Percentiles rank a stretch among this genome's conserved stretches.
Conservation (phyloP, 2,113 vertebrate species). For the Crotalus tigris region DNA sequence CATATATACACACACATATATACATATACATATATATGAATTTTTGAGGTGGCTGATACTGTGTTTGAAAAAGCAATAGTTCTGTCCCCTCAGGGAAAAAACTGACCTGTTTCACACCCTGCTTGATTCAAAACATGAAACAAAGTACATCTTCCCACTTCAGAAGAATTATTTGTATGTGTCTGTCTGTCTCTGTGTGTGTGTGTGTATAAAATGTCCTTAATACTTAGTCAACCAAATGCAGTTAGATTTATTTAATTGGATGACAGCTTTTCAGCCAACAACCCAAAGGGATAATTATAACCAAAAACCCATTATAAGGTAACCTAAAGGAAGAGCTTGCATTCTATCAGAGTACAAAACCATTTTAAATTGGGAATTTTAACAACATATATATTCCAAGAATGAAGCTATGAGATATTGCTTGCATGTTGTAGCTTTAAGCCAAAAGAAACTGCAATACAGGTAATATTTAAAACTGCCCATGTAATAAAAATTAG, state of each 20-base stretch:
- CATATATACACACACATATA: too few relatives aligned
- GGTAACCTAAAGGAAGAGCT: neutral
- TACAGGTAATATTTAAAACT: neutral
- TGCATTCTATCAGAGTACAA: neutral
- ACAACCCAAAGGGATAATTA: neutral
- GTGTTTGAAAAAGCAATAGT: neutral
- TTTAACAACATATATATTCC: neutral
- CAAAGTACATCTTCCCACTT: neutral
- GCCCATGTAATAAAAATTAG: neutral
- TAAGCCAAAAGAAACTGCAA: neutral
- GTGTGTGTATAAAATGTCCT: neutral
- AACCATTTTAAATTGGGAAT: neutral
- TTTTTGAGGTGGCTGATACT: neutral
- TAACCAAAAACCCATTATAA: neutral
- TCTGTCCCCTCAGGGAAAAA: neutral
- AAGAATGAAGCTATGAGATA: neutral
- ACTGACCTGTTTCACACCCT: neutral
- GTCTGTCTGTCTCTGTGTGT: too few relatives aligned
- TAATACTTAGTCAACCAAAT: neutral
- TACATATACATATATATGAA: too few relatives aligned
- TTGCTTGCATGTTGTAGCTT: neutral
- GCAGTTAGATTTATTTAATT: neutral
- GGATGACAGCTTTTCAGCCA: neutral
- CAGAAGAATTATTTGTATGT: neutral
- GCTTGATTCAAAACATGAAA: neutral